These are phyloP conservation scores for Cranoglanis bouderius DNA, from an alignment of 2,113 vertebrate genomes.

Conservation along the genomic window DNA sequence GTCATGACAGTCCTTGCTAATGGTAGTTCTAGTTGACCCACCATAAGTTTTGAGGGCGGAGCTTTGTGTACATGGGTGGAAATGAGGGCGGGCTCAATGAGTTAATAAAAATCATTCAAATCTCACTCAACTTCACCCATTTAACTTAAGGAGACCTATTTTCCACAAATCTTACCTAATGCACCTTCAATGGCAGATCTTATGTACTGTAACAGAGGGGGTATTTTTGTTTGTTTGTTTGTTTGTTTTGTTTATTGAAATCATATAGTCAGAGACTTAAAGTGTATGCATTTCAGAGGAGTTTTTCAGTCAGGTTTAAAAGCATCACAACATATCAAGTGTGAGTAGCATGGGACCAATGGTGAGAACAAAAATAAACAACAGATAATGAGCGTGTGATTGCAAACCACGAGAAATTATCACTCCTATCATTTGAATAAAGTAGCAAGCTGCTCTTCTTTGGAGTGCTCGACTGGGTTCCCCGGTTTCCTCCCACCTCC, in stretches of 20 bases:
- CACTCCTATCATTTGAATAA: background rate
- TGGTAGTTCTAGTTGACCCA: background rate
- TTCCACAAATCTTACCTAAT: background rate
- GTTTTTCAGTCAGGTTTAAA: background rate
- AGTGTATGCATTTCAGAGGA: background rate
- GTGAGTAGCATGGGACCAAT: background rate
- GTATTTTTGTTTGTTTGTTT: too few species aligned
- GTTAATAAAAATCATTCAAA: background rate
- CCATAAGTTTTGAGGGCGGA: background rate
- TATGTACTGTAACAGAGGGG: background rate
- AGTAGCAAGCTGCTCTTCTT: background rate
- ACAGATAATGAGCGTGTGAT: background rate
- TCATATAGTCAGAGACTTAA: background rate
- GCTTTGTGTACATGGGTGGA: background rate
- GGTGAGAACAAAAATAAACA: background rate
- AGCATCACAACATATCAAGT: background rate
- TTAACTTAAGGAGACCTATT: background rate
- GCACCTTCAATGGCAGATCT: background rate
- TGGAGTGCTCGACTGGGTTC: background rate
- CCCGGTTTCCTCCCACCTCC: background rate
- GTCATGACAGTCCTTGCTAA: background rate
- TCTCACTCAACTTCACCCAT: background rate
- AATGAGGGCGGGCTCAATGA: background rate
- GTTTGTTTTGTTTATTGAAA: background rate
- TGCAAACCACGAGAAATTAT: background rate